Conservation (phyloP, 2,888 invertebrate genomes). For the Syrphus vitripennis region DNA sequence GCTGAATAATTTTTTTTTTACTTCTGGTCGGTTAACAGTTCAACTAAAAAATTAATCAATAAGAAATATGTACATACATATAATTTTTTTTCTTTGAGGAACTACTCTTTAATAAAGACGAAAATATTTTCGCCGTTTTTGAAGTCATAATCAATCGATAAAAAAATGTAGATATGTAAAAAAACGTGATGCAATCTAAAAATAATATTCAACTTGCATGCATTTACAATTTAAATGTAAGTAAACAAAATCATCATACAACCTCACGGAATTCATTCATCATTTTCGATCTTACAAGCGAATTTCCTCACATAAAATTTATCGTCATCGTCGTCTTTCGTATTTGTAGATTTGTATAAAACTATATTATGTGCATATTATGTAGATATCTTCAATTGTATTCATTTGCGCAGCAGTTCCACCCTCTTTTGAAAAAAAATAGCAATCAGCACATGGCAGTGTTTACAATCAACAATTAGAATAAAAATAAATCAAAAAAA, state of each 20-base stretch:
- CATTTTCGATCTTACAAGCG: not conserved
- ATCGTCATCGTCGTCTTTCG: not conserved
- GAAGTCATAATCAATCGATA: too few species aligned
- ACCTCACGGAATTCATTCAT: not conserved
- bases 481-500: not conserved
- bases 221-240: not conserved
- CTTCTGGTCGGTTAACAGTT: too few species aligned
- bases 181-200: too few species aligned
- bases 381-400: not conserved
- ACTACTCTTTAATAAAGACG: too few species aligned
- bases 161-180: too few species aligned
- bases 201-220: too few species aligned
- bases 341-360: not conserved
- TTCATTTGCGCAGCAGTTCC: not conserved
- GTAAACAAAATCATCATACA: not conserved
- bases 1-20: too few species aligned
- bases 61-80: too few species aligned
- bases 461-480: not conserved
- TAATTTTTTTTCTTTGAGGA: too few species aligned
- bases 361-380: too few species aligned
- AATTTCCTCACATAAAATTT: not conserved
- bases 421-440: not conserved
- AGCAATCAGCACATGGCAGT: not conserved
- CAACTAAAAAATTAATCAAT: too few species aligned
- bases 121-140: too few species aligned